Evolutionary conservation across 2,888 invertebrate species (phyloP).

Genomic region (Lasius fuliginosus): DNA sequence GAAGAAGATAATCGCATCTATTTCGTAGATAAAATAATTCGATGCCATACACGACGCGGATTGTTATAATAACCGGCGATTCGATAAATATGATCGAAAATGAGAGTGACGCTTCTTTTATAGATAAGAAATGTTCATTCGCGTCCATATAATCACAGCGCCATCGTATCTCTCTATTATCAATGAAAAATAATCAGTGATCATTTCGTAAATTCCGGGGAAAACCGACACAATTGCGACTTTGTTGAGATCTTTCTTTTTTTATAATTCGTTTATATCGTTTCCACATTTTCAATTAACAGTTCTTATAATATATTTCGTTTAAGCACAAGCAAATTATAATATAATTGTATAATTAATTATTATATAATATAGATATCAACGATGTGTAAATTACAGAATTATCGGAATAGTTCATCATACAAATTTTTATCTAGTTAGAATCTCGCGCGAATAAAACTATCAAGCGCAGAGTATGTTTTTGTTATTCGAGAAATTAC

Average conservation of each 20-base stretch:
- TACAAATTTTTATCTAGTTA: not conserved
- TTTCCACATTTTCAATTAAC: not conserved
- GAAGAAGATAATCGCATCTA: not conserved
- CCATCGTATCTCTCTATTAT: conserved; percentile 24
- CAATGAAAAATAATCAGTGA: conserved; percentile 7
- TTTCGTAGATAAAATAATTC: conserved; percentile 17
- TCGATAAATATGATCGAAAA: not conserved
- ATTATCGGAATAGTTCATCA: not conserved
- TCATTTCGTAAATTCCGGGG: conserved; percentile 43
- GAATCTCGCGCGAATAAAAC: not conserved
- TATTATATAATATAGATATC: not conserved
- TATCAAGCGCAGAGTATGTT: too few relatives aligned
- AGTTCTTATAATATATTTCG: not conserved
- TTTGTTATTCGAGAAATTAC: not conserved
- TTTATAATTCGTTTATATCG: not conserved
- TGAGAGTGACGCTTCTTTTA: conserved; percentile 12
- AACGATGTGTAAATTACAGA: not conserved
- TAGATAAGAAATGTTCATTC: conserved; percentile 26
- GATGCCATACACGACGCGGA: not conserved
- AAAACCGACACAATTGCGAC: not conserved
- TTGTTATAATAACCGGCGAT: not conserved
- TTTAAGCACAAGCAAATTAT: not conserved
- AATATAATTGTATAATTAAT: not conserved
- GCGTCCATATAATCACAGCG: not conserved
- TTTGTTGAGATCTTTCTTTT: not conserved